Evolutionary conservation across 92 coral and sea anemone species (phyloP).

Genomic region (Porites lobata): DNA sequence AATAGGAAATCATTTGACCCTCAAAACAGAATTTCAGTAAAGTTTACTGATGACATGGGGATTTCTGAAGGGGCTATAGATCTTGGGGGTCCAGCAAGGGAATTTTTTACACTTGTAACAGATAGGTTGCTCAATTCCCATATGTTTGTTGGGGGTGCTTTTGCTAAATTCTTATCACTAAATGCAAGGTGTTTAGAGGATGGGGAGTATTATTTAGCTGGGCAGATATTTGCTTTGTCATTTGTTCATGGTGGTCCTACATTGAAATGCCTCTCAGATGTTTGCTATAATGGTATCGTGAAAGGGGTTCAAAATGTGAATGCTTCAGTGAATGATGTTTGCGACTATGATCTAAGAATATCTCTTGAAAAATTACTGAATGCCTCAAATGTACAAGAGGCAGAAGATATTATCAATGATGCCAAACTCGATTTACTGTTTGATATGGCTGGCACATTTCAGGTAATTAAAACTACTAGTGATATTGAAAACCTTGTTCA

Average conservation of each 20-base stretch:
- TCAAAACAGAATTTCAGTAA: conserved; percentile 34
- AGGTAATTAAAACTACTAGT: too few species aligned
- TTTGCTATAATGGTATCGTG: too few species aligned
- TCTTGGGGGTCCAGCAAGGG: conserved; percentile 50
- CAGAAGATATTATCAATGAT: too few species aligned
- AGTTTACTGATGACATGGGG: conserved; percentile 50
- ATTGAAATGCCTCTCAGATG: conserved; percentile 11
- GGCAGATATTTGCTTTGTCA: too few species aligned
- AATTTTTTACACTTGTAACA: conserved; percentile 25
- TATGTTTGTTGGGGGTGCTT: conserved; percentile 24
- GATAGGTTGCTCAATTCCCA: conserved; percentile 31
- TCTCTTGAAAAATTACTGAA: too few species aligned
- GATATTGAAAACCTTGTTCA: too few species aligned
- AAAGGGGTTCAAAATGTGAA: neutral
- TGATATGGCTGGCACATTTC: too few species aligned
- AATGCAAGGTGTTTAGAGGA: conserved; percentile 26
- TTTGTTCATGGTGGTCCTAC: conserved; percentile 16
- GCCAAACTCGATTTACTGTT: too few species aligned
- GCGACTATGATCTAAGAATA: too few species aligned
- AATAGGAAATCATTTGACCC: conserved; percentile 50
- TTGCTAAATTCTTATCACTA: conserved; percentile 30
- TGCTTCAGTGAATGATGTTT: too few species aligned
- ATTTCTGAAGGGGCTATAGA: conserved; percentile 35
- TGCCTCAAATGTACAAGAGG: too few species aligned
- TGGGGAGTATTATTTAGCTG: neutral